Evolutionary conservation across 92 coral and sea anemone species (phyloP).

Genomic region (Virgularia gustaviana): DNA sequence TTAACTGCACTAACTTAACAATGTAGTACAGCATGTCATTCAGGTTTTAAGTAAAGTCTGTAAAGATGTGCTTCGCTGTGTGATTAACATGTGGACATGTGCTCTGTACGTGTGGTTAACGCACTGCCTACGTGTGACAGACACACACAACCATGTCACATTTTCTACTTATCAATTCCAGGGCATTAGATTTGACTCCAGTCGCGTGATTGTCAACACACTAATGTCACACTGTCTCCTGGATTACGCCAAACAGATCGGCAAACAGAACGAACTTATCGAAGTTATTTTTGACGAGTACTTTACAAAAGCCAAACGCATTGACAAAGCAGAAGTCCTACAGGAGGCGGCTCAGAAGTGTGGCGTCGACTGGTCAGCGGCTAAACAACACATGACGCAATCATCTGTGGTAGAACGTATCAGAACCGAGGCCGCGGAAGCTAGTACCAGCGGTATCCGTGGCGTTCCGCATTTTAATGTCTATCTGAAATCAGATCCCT

Average conservation of each 20-base stretch:
- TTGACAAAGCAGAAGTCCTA: slow-evolving; percentile 61
- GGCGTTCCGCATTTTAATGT: slow-evolving; percentile 85
- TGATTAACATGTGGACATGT: too few relatives aligned
- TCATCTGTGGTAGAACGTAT: slow-evolving; percentile 61
- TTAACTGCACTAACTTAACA: too few relatives aligned
- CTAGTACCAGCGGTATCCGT: slow-evolving; percentile 56
- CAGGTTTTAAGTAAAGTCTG: too few relatives aligned
- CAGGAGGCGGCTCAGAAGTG: slow-evolving; percentile 61
- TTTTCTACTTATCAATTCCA: too few relatives aligned
- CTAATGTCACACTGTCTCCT: slow-evolving; percentile 88
- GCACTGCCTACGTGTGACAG: too few relatives aligned
- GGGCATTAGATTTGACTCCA: slow-evolving; percentile 73
- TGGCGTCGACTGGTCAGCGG: slow-evolving; percentile 61
- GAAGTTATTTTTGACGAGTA: slow-evolving; percentile 71
- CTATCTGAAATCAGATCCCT: slow-evolving; percentile 39
- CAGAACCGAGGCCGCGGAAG: slow-evolving; percentile 64
- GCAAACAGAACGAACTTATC: slow-evolving; percentile 79
- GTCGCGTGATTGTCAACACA: slow-evolving; percentile 72
- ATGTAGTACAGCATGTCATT: too few relatives aligned
- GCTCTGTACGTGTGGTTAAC: too few relatives aligned
- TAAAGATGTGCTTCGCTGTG: too few relatives aligned
- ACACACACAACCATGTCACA: too few relatives aligned
- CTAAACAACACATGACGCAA: slow-evolving; percentile 64
- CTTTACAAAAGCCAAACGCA: slow-evolving; percentile 71
- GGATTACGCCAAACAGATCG: slow-evolving; percentile 74